phyloP scores from a whole-genome alignment of 35 echinoderm and acorn worm species.

The Eucidaris tribuloides region DNA sequence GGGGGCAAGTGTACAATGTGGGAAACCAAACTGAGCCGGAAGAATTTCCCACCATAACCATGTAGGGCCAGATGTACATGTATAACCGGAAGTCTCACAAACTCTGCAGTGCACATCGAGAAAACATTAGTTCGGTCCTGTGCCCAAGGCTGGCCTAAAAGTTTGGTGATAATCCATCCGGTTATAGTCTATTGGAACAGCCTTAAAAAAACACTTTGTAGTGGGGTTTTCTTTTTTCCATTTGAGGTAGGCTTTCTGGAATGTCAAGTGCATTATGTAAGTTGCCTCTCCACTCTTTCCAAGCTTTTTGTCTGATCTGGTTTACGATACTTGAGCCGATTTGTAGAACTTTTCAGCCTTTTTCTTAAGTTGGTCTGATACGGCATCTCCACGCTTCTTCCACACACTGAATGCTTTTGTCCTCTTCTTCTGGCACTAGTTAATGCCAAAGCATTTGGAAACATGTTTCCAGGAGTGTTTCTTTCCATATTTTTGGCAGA shows the following conservation, averaged over 20 bases:
- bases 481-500: not conserved
- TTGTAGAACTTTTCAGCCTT: not conserved
- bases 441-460: not conserved
- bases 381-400: not conserved
- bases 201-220: too few species aligned
- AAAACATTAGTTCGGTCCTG: too few species aligned
- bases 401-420: not conserved
- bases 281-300: not conserved
- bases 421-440: not conserved
- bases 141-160: too few species aligned
- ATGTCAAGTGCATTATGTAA: conserved; percentile 2
- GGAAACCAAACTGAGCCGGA: too few species aligned
- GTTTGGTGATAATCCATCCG: too few species aligned
- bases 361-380: not conserved
- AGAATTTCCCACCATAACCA: too few species aligned
- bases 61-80: too few species aligned
- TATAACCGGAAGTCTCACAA: too few species aligned
- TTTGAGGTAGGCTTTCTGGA: not conserved
- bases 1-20: too few species aligned
- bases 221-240: not conserved
- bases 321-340: not conserved
- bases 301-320: not conserved
- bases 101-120: too few species aligned
- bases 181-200: too few species aligned
- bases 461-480: not conserved